phyloP scores from a whole-genome alignment of 2,888 invertebrate genomes.

The Pocota personata region DNA sequence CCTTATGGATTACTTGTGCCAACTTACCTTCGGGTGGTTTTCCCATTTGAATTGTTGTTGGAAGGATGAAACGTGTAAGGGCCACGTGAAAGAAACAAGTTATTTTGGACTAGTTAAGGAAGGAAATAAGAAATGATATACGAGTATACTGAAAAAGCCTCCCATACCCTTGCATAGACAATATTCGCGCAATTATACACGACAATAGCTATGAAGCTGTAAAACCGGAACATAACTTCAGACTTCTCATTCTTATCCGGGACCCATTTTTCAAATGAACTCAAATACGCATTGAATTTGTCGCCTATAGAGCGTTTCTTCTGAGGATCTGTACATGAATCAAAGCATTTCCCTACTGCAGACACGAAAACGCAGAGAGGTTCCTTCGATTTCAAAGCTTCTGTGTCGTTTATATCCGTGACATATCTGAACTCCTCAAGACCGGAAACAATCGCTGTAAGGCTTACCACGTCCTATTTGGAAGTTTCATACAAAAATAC shows the following conservation, averaged over 20 bases:
- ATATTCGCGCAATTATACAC: constrained; percentile 81
- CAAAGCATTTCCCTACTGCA: constrained; percentile 77
- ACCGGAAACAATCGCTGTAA: constrained; percentile 77
- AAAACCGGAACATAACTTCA: constrained; percentile 79
- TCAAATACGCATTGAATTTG: constrained; percentile 79
- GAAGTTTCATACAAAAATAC: neutral
- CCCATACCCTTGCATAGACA: constrained; percentile 80
- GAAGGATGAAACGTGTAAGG: constrained; percentile 83
- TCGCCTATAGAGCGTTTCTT: constrained; percentile 78
- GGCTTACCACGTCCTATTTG: constrained; percentile 76
- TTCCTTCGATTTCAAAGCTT: constrained; percentile 79
- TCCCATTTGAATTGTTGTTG: constrained; percentile 83
- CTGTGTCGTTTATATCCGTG: constrained; percentile 74
- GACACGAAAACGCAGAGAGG: constrained; percentile 81
- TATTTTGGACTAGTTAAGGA: constrained; percentile 74
- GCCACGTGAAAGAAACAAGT: constrained; percentile 84
- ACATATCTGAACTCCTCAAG: constrained; percentile 78
- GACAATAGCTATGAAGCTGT: constrained; percentile 81
- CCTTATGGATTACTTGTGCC: constrained; percentile 83
- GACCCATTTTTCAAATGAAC: constrained; percentile 81
- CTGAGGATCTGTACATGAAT: constrained; percentile 69
- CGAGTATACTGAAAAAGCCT: neutral
- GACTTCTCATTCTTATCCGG: constrained; percentile 77
- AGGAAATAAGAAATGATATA: neutral
- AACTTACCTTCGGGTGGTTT: constrained; percentile 82